Base-by-base conservation (phyloP, 92 coral and sea anemone species). In the Paragorgia papillata region DNA sequence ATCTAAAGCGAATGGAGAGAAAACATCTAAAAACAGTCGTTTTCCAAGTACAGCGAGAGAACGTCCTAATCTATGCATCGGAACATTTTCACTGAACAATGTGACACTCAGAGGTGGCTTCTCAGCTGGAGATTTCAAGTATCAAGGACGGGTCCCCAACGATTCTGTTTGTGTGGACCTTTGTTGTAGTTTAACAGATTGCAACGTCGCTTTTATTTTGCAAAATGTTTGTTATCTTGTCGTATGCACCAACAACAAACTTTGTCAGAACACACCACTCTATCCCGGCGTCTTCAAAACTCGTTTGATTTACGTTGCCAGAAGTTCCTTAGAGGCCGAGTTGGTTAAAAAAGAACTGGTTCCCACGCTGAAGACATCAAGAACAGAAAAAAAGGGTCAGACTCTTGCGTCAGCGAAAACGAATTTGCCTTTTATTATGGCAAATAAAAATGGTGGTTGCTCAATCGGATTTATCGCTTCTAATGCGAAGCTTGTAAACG, bases 81-180 rank as follows among this genome's bases (percentile, higher is more conserved):
- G 19, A 21, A 55, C 51, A 25, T 71, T 71, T 22, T n/a, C 64
- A 18, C 30, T 71, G 44, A 29, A 40, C n/a, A 86, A 89, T 56
- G 98, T 94, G 9, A 94, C 88, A 43, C 73, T 94, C 13, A 91
- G 87, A 0, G 97, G 90, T 13, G 98, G 98, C 22, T 94, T 92
- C 88, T 57, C 79, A 18, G 88, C 98, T 28, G 98, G 98, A 32
- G 89, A 94, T 73, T 94, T 90, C 58, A 84, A 87, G 63, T 87
- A 88, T 53, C 84, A 84, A 46, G 86, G 87, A 21, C 83, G 81
- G 22, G 82, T 94, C 2, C 79, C 62, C 25, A 78, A 81, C 31
- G 79, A 87, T 67, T 75, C 69, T 17, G 76, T 30, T 58, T 94
- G 98, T 55, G 76, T 86, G 14, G 87, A 88, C 39, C 83, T 77